These are phyloP conservation scores for Corydoras maculifer DNA, from an alignment of 2,113 vertebrate genomes.

Conservation along the genomic window DNA sequence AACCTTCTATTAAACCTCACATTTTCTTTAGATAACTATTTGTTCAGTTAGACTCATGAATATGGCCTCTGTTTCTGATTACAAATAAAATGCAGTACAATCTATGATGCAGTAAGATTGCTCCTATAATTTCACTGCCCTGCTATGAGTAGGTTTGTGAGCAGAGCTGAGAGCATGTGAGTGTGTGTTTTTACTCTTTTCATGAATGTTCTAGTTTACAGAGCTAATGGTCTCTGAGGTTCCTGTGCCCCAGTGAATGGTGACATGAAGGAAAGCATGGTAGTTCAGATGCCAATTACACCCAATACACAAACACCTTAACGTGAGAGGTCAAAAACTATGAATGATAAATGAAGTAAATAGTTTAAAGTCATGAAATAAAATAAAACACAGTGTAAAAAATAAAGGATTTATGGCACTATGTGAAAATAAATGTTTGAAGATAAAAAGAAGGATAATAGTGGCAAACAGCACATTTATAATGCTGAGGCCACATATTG, in stretches of 20 bases:
- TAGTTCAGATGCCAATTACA: constrained; percentile 59
- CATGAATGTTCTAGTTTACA: constrained; percentile 45
- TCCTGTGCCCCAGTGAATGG: constrained; percentile 25
- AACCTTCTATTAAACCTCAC: too few relatives aligned
- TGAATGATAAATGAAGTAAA: constrained; percentile 67
- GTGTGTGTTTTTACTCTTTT: constrained; percentile 12
- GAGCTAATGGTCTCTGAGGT: constrained; percentile 41
- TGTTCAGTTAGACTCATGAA: too few relatives aligned
- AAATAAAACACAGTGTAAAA: neutral
- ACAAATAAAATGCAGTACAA: too few relatives aligned
- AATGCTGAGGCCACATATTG: constrained; percentile 59
- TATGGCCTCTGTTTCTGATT: too few relatives aligned
- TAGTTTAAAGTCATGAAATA: constrained; percentile 56
- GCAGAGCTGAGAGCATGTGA: constrained; percentile 7
- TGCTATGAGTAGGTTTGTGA: constrained; percentile 28
- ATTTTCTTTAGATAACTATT: too few relatives aligned
- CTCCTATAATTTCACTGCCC: too few relatives aligned
- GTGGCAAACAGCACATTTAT: constrained; percentile 45
- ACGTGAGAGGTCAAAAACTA: constrained; percentile 54
- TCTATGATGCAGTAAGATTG: neutral
- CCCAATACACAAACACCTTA: constrained; percentile 44
- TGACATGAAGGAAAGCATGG: constrained; percentile 39
- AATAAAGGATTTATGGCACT: constrained; percentile 61
- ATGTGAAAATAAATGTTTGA: constrained; percentile 84
- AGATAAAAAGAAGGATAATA: constrained; percentile 54